These are phyloP conservation scores for Neofelis nebulosa DNA, from an alignment of 2,113 vertebrate species.

Conservation along the genomic window DNA sequence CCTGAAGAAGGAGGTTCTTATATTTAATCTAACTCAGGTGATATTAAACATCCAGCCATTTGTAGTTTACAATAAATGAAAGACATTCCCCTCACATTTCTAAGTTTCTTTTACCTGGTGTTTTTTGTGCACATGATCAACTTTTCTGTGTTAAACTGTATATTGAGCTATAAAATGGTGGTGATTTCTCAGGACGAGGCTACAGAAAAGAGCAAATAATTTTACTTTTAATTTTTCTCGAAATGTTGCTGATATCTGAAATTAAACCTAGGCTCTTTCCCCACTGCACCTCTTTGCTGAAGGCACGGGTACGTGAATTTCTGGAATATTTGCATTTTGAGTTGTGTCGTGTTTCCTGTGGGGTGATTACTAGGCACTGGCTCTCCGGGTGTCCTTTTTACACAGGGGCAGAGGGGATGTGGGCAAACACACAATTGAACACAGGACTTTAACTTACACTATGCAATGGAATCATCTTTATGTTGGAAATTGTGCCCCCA, in stretches of 20 bases:
- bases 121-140: neutral
- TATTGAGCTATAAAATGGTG: neutral
- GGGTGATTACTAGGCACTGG: neutral
- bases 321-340: neutral
- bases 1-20: neutral
- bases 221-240: neutral
- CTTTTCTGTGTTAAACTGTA: neutral
- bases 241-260: slow-evolving; percentile 7
- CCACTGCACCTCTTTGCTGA: neutral
- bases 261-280: neutral
- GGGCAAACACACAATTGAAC: neutral
- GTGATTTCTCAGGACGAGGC: neutral
- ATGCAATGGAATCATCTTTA: neutral
- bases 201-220: neutral
- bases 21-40: neutral
- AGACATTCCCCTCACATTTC: neutral
- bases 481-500: neutral
- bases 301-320: neutral
- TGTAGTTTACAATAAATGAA: neutral
- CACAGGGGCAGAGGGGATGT: too few species aligned
- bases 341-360: neutral
- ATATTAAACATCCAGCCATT: neutral
- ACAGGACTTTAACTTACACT: neutral
- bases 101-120: neutral
- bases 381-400: neutral